Base-by-base conservation (phyloP, 2,797 vertebrate species). In the Yasuhikotakia modesta region DNA sequence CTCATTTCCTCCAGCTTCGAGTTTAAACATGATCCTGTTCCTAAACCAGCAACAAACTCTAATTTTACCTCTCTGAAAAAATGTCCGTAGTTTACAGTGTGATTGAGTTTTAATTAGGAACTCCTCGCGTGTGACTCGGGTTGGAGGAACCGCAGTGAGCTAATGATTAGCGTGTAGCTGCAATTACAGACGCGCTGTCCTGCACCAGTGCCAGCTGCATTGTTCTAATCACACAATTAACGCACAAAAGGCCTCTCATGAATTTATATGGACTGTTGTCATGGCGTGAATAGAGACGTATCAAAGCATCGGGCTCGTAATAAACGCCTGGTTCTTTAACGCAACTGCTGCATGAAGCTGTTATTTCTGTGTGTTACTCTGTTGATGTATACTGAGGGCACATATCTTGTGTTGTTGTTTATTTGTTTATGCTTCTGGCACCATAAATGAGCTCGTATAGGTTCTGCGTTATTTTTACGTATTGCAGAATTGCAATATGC, bases 181-280 rank as follows among this genome's bases (percentile, higher is more conserved):
- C 57, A n/a, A 68, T 67, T 66, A 70, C 68, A 63, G 73, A 78
- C 79, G 82, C 79, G 45, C 30, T 53, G 80, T 46, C 48, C 22
- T 16, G 46, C 48, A 45, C 48, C 60, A 46, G 39, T 64, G 63
- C 55, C 77, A 81, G 77, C 66, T 76, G 79, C 50, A 76, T 79
- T 78, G 73, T 78, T 70, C 48, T 82, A 82, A 85, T 86, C 69
- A 81, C 76, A 79, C 78, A 73, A 86, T 86, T 85, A 82, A 58
- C 70, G n/a, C 53, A n/a, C 70, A 57, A 66, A 73, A 70, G 76
- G 65, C 79, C 43, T 70, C 74, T 48, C 21, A 55, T 71, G 66
- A 65, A 82, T 80, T 80, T 70, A 79, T 66, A 78, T 72, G 61
- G 58, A 76, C 70, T 48, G 45, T 70, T 65, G 61, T 60, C 80